Percentiles rank a stretch among this genome's conserved stretches.
phyloP scores from a whole-genome alignment of 2,888 invertebrate species.

The Drosophila pseudotalamancana region DNA sequence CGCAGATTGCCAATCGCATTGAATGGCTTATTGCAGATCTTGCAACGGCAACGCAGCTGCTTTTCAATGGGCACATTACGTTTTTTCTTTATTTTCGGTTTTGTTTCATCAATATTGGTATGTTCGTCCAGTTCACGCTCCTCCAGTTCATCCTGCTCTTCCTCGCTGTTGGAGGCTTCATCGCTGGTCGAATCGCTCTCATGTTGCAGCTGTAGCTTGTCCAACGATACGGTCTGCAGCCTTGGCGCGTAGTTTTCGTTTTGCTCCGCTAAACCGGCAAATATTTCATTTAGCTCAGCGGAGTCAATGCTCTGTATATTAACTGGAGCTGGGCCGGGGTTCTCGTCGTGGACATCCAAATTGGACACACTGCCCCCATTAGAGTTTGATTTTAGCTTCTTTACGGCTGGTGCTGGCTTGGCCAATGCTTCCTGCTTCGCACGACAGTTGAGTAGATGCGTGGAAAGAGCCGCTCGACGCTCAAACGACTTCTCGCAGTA shows the following conservation, averaged over 20 bases:
- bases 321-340: background rate
- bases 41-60: slow-evolving; percentile 81
- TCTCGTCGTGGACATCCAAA: slow-evolving; percentile 17
- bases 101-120: slow-evolving; percentile 20
- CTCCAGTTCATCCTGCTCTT: slow-evolving; percentile 34
- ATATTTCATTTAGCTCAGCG: slow-evolving; percentile 75
- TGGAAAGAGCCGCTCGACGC: slow-evolving; percentile 89
- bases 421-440: slow-evolving; percentile 82
- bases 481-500: slow-evolving; percentile 90
- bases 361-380: slow-evolving; percentile 26
- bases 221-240: slow-evolving; percentile 80
- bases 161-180: slow-evolving; percentile 51
- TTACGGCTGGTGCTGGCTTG: slow-evolving; percentile 58
- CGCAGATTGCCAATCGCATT: slow-evolving; percentile 83
- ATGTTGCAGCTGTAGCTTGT: slow-evolving; percentile 68
- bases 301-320: slow-evolving; percentile 48
- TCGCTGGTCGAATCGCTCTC: slow-evolving; percentile 63
- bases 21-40: slow-evolving; percentile 83
- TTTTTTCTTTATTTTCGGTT: slow-evolving; percentile 53
- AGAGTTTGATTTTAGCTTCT: slow-evolving; percentile 53
- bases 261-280: slow-evolving; percentile 80
- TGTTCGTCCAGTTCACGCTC: slow-evolving; percentile 20
- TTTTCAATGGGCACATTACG: slow-evolving; percentile 68
- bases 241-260: slow-evolving; percentile 67
- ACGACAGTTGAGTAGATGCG: slow-evolving; percentile 89